Conservation (phyloP, 2,888 invertebrate genomes). For the Silvanus unidentatus region DNA sequence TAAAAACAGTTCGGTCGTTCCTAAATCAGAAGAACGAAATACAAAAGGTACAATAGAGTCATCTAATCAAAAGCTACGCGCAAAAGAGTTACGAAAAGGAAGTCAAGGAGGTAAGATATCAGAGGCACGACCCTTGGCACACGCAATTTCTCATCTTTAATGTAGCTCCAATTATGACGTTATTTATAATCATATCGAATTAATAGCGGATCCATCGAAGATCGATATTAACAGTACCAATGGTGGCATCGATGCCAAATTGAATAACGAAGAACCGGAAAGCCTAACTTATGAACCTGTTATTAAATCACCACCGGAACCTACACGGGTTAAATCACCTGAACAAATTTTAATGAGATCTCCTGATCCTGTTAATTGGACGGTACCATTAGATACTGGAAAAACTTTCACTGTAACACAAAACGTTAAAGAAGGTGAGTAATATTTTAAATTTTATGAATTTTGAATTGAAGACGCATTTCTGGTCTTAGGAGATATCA, state of each 20-base stretch:
- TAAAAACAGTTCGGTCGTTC: slow-evolving; percentile 58
- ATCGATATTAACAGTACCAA: slow-evolving; percentile 20
- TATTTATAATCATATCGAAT: slow-evolving; percentile 2
- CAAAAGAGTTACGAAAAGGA: slow-evolving; percentile 39
- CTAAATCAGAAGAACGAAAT: slow-evolving; percentile 47
- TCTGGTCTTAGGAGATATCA: slow-evolving; percentile 59
- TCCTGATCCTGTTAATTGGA: slow-evolving; percentile 93
- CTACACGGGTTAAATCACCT: slow-evolving; percentile 87
- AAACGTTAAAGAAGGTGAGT: slow-evolving; percentile 72
- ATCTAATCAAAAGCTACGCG: slow-evolving; percentile 38
- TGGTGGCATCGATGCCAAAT: slow-evolving; percentile 36
- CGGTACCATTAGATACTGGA: slow-evolving; percentile 87
- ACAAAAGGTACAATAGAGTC: slow-evolving; percentile 39
- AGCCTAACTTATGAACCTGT: slow-evolving; percentile 59
- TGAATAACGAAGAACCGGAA: slow-evolving; percentile 42
- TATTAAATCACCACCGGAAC: slow-evolving; percentile 89
- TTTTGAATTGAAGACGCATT: slow-evolving; percentile 5
- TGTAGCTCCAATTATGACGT: background rate
- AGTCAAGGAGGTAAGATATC: slow-evolving; percentile 40
- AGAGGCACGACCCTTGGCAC: slow-evolving; percentile 44
- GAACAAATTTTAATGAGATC: slow-evolving; percentile 89
- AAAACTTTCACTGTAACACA: slow-evolving; percentile 91
- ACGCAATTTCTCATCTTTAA: slow-evolving; percentile 26
- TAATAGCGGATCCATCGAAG: slow-evolving; percentile 38
- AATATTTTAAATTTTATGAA: slow-evolving; percentile 1